Percentiles rank a stretch among this genome's conserved stretches.
Conservation (phyloP, 2,113 vertebrate species). For the Tautogolabrus adspersus region DNA sequence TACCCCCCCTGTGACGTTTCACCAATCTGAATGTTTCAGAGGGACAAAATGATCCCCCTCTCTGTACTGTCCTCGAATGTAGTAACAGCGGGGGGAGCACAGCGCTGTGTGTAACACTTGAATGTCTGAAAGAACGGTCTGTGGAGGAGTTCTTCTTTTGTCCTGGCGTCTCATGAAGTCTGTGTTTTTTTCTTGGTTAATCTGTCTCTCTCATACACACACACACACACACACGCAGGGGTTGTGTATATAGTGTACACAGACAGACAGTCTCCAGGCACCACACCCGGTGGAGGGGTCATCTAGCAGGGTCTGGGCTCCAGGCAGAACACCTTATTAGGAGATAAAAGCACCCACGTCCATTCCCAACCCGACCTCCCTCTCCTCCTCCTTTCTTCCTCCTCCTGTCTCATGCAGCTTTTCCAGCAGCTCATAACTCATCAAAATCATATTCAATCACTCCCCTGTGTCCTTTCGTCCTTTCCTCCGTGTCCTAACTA, state of each 20-base stretch:
- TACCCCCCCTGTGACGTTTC: too few relatives aligned
- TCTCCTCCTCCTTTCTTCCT: slow-evolving; percentile 26
- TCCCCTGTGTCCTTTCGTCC: not conserved
- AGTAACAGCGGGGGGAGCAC: too few relatives aligned
- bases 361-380: slow-evolving; percentile 33
- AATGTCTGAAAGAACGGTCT: too few relatives aligned
- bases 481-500: not conserved
- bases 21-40: too few relatives aligned
- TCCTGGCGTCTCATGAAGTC: not conserved
- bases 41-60: too few relatives aligned
- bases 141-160: not conserved
- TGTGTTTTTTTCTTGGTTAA: slow-evolving; percentile 12
- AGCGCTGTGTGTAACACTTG: too few relatives aligned
- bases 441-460: slow-evolving; percentile 25
- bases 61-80: too few relatives aligned
- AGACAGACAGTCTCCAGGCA: slow-evolving; percentile 74
- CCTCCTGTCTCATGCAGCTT: slow-evolving; percentile 5
- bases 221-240: slow-evolving; percentile 18
- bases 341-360: slow-evolving; percentile 73
- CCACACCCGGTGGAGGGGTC: slow-evolving; percentile 75
- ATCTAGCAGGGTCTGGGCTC: slow-evolving; percentile 66
- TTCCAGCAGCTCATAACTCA: slow-evolving; percentile 38
- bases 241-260: slow-evolving; percentile 68
- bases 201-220: slow-evolving; percentile 16
- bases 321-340: slow-evolving; percentile 82